Percentiles rank a stretch among this genome's conserved stretches.
Conservation (phyloP, 1,140 invertebrate species). For the Ips typographus region DNA sequence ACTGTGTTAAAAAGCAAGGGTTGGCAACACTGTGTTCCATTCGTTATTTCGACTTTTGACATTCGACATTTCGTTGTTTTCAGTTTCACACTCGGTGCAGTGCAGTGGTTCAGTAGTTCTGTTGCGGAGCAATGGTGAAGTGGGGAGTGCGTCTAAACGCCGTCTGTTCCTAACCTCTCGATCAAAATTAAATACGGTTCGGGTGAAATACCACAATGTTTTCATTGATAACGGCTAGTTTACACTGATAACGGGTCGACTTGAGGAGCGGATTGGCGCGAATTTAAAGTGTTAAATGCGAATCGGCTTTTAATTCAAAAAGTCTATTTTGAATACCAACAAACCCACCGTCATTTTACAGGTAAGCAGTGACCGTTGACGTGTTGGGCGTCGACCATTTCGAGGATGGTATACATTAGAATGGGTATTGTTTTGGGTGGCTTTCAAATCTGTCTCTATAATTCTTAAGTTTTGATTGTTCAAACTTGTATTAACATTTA, state of each 20-base stretch:
- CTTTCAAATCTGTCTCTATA: slow-evolving; percentile 10
- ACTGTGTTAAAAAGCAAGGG: too few relatives aligned
- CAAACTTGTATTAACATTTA: background rate
- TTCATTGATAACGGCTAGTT: slow-evolving; percentile 6
- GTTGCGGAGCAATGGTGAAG: too few relatives aligned
- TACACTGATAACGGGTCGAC: slow-evolving; percentile 9
- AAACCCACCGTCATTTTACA: slow-evolving; percentile 12
- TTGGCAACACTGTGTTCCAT: too few relatives aligned
- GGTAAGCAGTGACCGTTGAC: slow-evolving; percentile 33
- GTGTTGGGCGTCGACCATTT: slow-evolving; percentile 32
- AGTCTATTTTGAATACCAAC: slow-evolving; percentile 18
- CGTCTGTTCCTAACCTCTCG: too few relatives aligned
- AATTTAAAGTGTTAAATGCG: slow-evolving; percentile 6
- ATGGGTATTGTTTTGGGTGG: background rate
- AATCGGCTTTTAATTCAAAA: slow-evolving; percentile 3
- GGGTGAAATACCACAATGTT: slow-evolving; percentile 15
- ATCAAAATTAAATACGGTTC: too few relatives aligned
- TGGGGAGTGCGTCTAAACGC: too few relatives aligned
- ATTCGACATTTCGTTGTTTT: too few relatives aligned
- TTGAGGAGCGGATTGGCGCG: slow-evolving; percentile 1
- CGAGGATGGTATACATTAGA: slow-evolving; percentile 6
- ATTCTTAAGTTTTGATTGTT: background rate
- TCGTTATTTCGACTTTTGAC: too few relatives aligned
- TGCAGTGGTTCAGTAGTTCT: too few relatives aligned
- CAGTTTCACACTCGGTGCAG: too few relatives aligned